Conservation (phyloP, 2,113 vertebrate genomes). For the Pao palembangensis region DNA sequence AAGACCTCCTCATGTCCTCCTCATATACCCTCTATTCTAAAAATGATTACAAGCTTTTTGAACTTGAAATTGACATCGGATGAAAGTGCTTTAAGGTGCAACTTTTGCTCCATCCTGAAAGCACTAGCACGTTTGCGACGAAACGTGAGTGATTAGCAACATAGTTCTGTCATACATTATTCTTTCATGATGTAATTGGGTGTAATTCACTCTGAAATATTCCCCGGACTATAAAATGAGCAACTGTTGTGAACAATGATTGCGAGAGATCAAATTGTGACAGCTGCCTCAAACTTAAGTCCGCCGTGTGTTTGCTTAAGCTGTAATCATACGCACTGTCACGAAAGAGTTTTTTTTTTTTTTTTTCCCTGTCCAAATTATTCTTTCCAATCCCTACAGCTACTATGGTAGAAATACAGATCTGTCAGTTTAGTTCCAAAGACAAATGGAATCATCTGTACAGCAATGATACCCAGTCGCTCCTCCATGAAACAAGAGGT, state of each 20-base stretch:
- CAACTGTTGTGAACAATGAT: background rate
- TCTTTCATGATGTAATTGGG: slow-evolving; percentile 7
- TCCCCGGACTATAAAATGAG: background rate
- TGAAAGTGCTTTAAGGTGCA: background rate
- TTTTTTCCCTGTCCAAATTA: background rate
- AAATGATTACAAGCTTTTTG: slow-evolving; percentile 2
- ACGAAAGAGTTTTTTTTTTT: slow-evolving; percentile 7
- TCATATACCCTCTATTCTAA: no score
- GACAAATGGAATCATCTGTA: slow-evolving; percentile 32
- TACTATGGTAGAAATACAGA: slow-evolving; percentile 26
- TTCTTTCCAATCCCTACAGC: slow-evolving; percentile 4
- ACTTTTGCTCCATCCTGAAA: no score
- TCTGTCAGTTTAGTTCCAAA: slow-evolving; percentile 18
- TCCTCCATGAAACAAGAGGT: slow-evolving; percentile 35
- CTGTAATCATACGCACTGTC: slow-evolving; percentile 7
- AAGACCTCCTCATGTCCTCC: no score
- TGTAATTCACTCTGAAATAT: background rate
- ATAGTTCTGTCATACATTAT: background rate
- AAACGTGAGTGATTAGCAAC: background rate
- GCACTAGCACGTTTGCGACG: background rate
- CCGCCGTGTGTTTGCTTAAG: slow-evolving; percentile 15
- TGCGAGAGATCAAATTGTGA: slow-evolving; percentile 9
- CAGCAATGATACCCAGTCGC: slow-evolving; percentile 23
- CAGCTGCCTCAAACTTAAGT: slow-evolving; percentile 17
- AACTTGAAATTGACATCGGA: slow-evolving; percentile 14